Evolutionary conservation across 2,113 vertebrate genomes (phyloP).

Genomic region (Corythornis vintsioides): DNA sequence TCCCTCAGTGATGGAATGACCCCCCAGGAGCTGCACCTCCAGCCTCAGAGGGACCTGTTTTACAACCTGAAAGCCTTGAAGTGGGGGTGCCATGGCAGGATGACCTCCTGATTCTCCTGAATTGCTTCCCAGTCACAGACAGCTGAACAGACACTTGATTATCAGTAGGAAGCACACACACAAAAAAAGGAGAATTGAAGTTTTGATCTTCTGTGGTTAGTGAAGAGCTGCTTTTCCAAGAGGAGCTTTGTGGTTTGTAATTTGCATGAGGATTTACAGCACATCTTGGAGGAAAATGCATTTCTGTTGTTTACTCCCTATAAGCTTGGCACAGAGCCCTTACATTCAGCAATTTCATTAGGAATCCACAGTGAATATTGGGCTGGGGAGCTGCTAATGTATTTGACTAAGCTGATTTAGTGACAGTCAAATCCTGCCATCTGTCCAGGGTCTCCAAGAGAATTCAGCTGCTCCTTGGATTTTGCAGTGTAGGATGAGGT

Average conservation of each 20-base stretch:
- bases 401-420: conserved; percentile 61
- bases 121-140: neutral
- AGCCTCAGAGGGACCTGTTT: conserved; percentile 10
- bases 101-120: conserved; percentile 26
- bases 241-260: neutral
- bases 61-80: conserved; percentile 14
- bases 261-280: neutral
- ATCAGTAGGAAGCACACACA: neutral
- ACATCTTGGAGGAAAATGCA: neutral
- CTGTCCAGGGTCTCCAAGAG: conserved; percentile 17
- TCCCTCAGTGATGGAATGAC: conserved; percentile 15
- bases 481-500: neutral
- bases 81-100: neutral
- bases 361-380: conserved; percentile 31
- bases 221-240: conserved; percentile 2
- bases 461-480: neutral
- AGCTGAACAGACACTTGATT: neutral
- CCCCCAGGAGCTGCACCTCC: neutral
- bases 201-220: neutral
- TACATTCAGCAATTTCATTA: conserved; percentile 29
- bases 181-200: neutral
- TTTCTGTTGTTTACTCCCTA: conserved; percentile 1
- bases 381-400: conserved; percentile 20
- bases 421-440: conserved; percentile 41
- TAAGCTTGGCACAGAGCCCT: neutral